Conservation (phyloP, 2,113 vertebrate genomes). For the Ophthalmolycus amberensis region DNA sequence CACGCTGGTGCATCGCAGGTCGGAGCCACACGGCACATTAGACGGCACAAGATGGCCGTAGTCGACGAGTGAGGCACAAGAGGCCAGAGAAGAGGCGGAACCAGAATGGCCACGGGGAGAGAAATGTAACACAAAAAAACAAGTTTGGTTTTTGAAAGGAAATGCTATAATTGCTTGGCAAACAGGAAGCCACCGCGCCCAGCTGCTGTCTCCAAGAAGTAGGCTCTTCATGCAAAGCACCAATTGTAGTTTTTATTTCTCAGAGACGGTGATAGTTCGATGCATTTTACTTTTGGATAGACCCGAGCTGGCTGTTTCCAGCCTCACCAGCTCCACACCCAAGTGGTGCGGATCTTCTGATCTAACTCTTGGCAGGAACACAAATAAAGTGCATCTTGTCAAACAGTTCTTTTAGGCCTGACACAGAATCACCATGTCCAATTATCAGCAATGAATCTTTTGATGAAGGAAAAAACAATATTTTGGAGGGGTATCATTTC, state of each 20-base stretch:
- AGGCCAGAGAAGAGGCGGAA: too few relatives aligned
- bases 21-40: too few relatives aligned
- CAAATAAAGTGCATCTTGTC: not conserved
- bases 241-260: not conserved
- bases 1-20: not conserved
- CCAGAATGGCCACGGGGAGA: too few relatives aligned
- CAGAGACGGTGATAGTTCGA: not conserved
- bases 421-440: not conserved
- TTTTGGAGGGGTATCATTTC: not conserved
- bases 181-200: too few relatives aligned
- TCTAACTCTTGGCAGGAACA: not conserved
- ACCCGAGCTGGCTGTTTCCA: not conserved
- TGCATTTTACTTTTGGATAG: not conserved
- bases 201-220: not conserved
- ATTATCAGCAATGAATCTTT: not conserved
- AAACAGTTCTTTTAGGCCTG: not conserved
- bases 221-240: not conserved
- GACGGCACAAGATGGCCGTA: too few relatives aligned
- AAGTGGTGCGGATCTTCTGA: not conserved
- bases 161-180: too few relatives aligned
- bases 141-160: too few relatives aligned
- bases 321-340: not conserved
- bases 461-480: not conserved
- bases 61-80: too few relatives aligned
- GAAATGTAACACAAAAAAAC: too few relatives aligned